phyloP scores from a whole-genome alignment of 2,113 vertebrate species.

The Anseranas semipalmata region DNA sequence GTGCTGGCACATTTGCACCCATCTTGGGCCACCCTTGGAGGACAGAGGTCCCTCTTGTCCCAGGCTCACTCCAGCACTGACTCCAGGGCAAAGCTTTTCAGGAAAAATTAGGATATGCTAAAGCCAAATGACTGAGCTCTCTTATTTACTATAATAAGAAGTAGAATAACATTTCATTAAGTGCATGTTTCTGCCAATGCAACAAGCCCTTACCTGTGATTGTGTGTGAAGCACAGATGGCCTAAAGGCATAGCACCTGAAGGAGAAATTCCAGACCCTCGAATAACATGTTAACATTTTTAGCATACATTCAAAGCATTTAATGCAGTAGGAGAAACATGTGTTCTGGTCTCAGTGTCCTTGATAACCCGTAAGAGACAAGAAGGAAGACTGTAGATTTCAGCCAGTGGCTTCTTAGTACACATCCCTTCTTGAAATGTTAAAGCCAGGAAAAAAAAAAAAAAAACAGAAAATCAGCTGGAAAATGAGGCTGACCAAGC shows the following conservation, averaged over 20 bases:
- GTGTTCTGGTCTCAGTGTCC: not conserved
- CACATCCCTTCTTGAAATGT: not conserved
- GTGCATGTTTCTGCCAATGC: slow-evolving; percentile 43
- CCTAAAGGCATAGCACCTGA: slow-evolving; percentile 62
- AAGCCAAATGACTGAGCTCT: slow-evolving; percentile 20
- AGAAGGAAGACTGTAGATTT: not conserved
- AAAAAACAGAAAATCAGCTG: not conserved
- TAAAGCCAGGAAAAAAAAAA: not conserved
- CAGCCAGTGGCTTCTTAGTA: not conserved
- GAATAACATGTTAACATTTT: slow-evolving; percentile 63
- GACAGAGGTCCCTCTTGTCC: not conserved
- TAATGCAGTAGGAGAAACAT: not conserved
- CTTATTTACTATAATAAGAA: slow-evolving; percentile 27
- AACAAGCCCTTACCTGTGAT: slow-evolving; percentile 67
- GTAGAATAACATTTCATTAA: slow-evolving; percentile 66
- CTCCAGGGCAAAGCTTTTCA: not conserved
- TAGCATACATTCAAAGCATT: slow-evolving; percentile 42
- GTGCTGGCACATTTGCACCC: not conserved
- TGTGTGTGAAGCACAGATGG: slow-evolving; percentile 59
- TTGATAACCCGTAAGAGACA: not conserved
- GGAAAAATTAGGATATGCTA: not conserved
- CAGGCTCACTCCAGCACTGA: not conserved
- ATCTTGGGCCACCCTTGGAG: not conserved
- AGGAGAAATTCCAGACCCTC: slow-evolving; percentile 72
- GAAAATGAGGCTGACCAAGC: not conserved